Percentiles rank a stretch among this genome's conserved stretches.
Evolutionary conservation across 2,888 invertebrate species (phyloP).

Genomic region (Euplagia quadripunctaria): DNA sequence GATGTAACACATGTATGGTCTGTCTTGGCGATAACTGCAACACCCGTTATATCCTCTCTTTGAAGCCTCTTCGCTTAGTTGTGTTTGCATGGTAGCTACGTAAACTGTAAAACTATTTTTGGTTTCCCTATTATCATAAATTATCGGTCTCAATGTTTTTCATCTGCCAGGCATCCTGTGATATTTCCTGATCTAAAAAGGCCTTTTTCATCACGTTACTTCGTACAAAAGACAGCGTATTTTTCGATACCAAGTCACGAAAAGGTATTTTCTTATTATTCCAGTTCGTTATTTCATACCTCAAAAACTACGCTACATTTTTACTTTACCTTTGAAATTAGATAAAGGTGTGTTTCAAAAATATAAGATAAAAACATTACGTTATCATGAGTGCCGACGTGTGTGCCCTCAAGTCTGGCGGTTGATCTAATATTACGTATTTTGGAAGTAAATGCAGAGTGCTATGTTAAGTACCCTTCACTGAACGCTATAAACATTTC

Average conservation of each 20-base stretch:
- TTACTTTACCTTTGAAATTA: conserved; percentile 10
- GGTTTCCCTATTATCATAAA: too few species aligned
- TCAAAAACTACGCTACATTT: not conserved
- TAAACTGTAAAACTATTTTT: too few species aligned
- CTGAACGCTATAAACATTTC: too few species aligned
- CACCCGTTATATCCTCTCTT: too few species aligned
- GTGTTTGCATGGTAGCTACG: too few species aligned
- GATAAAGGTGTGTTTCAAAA: conserved; percentile 7
- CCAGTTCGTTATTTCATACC: not conserved
- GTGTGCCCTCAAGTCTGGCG: not conserved
- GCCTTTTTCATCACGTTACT: not conserved
- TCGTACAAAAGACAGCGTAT: not conserved
- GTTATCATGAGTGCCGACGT: conserved; percentile 1
- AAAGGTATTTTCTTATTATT: not conserved
- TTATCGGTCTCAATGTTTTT: too few species aligned
- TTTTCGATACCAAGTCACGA: not conserved
- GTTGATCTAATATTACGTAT: conserved; percentile 10
- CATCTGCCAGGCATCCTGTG: too few species aligned
- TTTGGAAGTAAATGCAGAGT: not conserved
- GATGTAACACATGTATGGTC: too few species aligned
- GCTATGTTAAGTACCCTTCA: not conserved
- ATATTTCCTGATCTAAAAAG: too few species aligned
- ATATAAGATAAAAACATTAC: conserved; percentile 10
- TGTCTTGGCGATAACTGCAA: too few species aligned
- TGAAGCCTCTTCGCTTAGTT: too few species aligned